Evolutionary conservation across 1,140 invertebrate species (phyloP).

Genomic region (Hypothenemus hampei): DNA sequence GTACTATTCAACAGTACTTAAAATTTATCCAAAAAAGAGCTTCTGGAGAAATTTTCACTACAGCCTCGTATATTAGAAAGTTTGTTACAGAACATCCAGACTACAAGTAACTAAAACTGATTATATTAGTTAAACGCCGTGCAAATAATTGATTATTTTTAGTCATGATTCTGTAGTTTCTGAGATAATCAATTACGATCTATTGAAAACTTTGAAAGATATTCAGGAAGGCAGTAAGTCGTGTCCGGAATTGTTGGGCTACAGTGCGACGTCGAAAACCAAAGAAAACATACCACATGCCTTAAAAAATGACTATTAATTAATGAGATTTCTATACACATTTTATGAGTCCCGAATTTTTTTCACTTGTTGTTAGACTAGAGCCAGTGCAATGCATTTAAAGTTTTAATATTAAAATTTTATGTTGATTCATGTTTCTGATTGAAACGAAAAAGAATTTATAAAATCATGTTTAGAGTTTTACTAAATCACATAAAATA

Average conservation of each 20-base stretch:
- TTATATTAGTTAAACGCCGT: slow-evolving; percentile 1
- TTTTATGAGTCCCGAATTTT: neutral
- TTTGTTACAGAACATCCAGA: slow-evolving; percentile 85
- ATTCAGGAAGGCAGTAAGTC: slow-evolving; percentile 67
- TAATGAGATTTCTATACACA: no score
- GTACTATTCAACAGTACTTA: slow-evolving; percentile 95
- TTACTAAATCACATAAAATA: slow-evolving; percentile 36
- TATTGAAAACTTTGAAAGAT: slow-evolving; percentile 69
- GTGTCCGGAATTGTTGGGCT: slow-evolving; percentile 73
- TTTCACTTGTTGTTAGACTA: slow-evolving; percentile 10
- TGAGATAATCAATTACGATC: slow-evolving; percentile 90
- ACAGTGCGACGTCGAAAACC: slow-evolving; percentile 67
- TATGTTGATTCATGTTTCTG: slow-evolving; percentile 8
- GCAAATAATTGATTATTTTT: slow-evolving; percentile 34
- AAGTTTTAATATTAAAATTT: slow-evolving; percentile 12
- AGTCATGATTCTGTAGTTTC: slow-evolving; percentile 85
- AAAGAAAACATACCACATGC: slow-evolving; percentile 73
- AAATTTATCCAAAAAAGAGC: slow-evolving; percentile 89
- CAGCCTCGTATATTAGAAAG: slow-evolving; percentile 86
- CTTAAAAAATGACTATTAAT: slow-evolving; percentile 51
- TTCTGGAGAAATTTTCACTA: slow-evolving; percentile 79
- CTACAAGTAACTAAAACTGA: slow-evolving; percentile 65
- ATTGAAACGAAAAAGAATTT: slow-evolving; percentile 2
- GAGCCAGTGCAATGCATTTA: slow-evolving; percentile 17
- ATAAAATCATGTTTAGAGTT: slow-evolving; percentile 6